Conservation (phyloP, 2,888 invertebrate species). For the Eugnorisma glareosa region DNA sequence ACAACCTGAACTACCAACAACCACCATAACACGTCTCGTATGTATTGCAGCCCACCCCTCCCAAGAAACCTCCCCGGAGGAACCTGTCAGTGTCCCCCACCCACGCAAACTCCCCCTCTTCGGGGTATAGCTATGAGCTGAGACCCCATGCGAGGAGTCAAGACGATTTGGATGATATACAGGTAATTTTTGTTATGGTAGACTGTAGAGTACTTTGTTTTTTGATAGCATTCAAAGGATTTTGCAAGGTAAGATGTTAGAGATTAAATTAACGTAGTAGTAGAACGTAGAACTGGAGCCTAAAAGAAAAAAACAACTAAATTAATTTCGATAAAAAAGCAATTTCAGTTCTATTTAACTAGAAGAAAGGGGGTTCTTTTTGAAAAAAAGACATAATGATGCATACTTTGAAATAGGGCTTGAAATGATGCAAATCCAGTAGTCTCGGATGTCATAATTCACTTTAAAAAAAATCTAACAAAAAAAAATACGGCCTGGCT, state of each 20-base stretch:
- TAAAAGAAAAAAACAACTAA: not conserved
- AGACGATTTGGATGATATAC: conserved; percentile 93
- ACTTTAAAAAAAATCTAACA: not conserved
- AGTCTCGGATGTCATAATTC: not conserved
- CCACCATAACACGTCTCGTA: conserved; percentile 59
- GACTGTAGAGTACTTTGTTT: not conserved
- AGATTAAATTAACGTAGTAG: not conserved
- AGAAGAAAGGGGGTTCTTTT: not conserved
- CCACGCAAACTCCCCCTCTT: conserved; percentile 91
- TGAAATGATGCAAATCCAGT: not conserved
- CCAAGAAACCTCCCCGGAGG: conserved; percentile 96
- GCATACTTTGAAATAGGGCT: not conserved
- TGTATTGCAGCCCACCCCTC: conserved; percentile 93
- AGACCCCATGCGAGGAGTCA: conserved; percentile 93
- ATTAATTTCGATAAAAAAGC: not conserved
- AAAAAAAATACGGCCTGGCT: no score
- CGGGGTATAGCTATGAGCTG: conserved; percentile 91
- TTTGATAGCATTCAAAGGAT: conserved; percentile 24
- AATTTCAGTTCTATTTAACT: not conserved
- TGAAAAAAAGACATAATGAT: not conserved
- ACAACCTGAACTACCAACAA: conserved; percentile 8
- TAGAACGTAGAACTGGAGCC: not conserved
- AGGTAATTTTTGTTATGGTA: conserved; percentile 76
- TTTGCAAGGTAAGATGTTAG: conserved; percentile 10
- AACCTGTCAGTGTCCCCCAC: conserved; percentile 97